Percentiles rank a stretch among this genome's conserved stretches.
Evolutionary conservation across 2,888 invertebrate genomes (phyloP).

Genomic region (Vanessa cardui): DNA sequence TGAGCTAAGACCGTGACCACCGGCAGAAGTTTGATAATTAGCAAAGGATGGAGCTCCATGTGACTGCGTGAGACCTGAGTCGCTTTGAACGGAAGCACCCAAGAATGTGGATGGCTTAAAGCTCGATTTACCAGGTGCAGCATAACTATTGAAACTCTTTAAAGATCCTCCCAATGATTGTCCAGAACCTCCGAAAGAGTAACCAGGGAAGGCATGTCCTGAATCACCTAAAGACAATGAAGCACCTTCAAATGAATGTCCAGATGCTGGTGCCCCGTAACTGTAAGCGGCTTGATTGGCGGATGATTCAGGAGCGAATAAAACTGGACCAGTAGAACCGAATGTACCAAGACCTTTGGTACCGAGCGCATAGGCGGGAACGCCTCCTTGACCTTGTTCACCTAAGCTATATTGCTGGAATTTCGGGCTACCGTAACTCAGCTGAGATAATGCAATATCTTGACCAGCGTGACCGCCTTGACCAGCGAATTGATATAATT

Average conservation of each 20-base stretch:
- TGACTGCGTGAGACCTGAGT: conserved; percentile 59
- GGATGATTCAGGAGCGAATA: conserved; percentile 67
- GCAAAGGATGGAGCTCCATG: conserved; percentile 46
- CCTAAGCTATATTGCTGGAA: conserved; percentile 58
- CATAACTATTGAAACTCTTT: conserved; percentile 57
- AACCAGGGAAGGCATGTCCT: conserved; percentile 45
- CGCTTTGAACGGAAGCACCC: conserved; percentile 67
- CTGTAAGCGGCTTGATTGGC: conserved; percentile 48
- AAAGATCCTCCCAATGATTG: conserved; percentile 55
- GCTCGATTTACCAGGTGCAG: conserved; percentile 60
- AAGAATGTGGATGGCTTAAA: conserved; percentile 77
- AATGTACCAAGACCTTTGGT: conserved; percentile 75
- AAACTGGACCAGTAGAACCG: conserved; percentile 70
- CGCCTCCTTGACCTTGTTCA: conserved; percentile 55
- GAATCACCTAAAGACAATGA: conserved; percentile 53
- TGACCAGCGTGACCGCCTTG: conserved; percentile 58
- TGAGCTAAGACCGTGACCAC: conserved; percentile 49
- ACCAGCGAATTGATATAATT: conserved; percentile 56
- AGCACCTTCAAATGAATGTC: conserved; percentile 42
- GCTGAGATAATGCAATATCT: conserved; percentile 60
- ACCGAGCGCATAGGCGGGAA: conserved; percentile 68
- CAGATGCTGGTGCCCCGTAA: conserved; percentile 53
- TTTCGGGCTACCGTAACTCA: conserved; percentile 59
- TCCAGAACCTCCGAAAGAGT: conserved; percentile 51
- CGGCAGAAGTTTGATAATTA: conserved; percentile 50